Evolutionary conservation across 2,888 invertebrate genomes (phyloP).

Genomic region (Drosophila austrosaltans): DNA sequence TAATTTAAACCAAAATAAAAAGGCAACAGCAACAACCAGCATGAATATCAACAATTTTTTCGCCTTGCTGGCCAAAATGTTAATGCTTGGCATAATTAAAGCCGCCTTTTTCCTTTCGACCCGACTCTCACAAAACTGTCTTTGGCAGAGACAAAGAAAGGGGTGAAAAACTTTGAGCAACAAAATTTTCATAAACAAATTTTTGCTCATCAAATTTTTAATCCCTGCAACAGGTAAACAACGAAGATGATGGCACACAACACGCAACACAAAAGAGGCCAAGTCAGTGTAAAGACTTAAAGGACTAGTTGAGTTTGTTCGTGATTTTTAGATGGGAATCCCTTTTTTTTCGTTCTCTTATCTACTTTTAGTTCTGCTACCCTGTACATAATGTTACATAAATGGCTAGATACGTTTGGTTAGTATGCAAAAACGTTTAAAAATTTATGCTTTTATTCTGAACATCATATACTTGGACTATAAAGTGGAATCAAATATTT

Average conservation of each 20-base stretch:
- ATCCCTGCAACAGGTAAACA: conserved; percentile 67
- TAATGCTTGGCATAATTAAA: conserved; percentile 71
- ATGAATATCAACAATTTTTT: conserved; percentile 47
- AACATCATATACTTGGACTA: no score
- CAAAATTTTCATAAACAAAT: conserved; percentile 67
- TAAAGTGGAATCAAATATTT: no score
- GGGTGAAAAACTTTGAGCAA: conserved; percentile 19
- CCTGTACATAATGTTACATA: no score
- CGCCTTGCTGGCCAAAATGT: conserved; percentile 67
- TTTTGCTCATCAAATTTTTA: conserved; percentile 60
- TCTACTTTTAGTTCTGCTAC: neutral
- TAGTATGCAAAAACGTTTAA: no score
- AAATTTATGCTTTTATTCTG: no score
- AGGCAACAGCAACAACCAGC: neutral
- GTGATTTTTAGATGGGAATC: neutral
- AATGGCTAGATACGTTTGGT: neutral
- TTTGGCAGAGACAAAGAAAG: conserved; percentile 32
- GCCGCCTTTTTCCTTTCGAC: conserved; percentile 22
- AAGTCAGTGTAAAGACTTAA: conserved; percentile 8
- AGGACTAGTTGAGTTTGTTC: neutral
- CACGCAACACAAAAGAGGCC: conserved; percentile 4
- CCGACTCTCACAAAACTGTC: conserved; percentile 16
- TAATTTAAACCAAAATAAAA: conserved; percentile 47
- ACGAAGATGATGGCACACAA: neutral
- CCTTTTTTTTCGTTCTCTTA: conserved; percentile 14